Evolutionary conservation across 2,888 invertebrate species (phyloP).

Genomic region (Caenorhabditis doughertyi): DNA sequence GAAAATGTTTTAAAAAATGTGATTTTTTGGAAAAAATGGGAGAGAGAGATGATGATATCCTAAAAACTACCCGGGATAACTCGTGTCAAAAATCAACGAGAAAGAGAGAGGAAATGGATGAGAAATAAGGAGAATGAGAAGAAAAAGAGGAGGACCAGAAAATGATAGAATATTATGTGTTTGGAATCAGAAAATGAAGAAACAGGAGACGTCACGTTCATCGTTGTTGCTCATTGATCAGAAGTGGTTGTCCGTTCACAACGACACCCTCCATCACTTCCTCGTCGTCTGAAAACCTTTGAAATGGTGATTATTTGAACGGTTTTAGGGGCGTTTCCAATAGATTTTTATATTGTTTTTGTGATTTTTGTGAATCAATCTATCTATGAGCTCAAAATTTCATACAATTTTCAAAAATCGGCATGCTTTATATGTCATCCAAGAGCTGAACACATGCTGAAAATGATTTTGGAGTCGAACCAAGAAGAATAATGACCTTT

Average conservation of each 20-base stretch:
- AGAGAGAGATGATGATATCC: conserved; percentile 24
- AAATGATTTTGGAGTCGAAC: no score
- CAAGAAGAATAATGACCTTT: no score
- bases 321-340: background rate
- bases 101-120: background rate
- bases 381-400: no score
- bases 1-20: no score
- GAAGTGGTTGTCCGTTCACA: conserved; percentile 18
- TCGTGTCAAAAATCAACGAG: background rate
- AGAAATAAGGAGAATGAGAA: background rate
- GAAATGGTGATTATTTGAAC: background rate
- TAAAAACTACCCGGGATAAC: conserved; percentile 33
- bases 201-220: background rate
- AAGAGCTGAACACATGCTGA: no score
- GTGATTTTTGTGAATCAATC: no score
- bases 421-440: no score
- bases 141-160: background rate
- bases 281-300: conserved; percentile 39
- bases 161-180: background rate
- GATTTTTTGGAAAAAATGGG: no score
- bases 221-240: conserved; percentile 15
- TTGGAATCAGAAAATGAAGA: background rate
- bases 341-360: no score
- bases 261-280: conserved; percentile 34
- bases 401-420: background rate